Conservation (phyloP, 2,888 invertebrate species). For the Microplitis manilae region DNA sequence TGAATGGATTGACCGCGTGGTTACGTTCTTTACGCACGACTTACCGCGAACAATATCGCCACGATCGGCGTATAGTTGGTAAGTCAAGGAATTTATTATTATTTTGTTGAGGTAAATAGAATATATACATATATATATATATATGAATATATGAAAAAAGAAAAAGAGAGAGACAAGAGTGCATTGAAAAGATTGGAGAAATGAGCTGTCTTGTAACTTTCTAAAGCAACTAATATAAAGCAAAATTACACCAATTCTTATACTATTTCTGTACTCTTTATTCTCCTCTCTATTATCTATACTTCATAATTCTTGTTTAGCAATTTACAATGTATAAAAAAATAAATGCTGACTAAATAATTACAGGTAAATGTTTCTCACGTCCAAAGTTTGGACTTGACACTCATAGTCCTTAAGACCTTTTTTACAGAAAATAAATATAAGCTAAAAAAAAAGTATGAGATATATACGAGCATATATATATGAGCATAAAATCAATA, state of each 20-base stretch:
- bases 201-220: slow-evolving; percentile 32
- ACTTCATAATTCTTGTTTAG: background rate
- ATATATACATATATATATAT: background rate
- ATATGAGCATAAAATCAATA: too few relatives aligned
- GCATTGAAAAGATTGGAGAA: background rate
- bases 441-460: background rate
- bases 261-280: background rate
- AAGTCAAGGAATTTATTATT: slow-evolving; percentile 33
- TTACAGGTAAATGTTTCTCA: background rate
- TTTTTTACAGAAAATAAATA: background rate
- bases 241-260: slow-evolving; percentile 32
- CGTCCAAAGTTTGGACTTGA: background rate
- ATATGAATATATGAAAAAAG: background rate
- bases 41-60: slow-evolving; percentile 43
- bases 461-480: background rate
- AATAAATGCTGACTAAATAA: too few relatives aligned
- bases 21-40: slow-evolving; percentile 43
- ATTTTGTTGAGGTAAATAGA: slow-evolving; percentile 20
- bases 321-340: background rate
- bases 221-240: slow-evolving; percentile 34
- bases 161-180: background rate
- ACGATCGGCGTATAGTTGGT: slow-evolving; percentile 23
- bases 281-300: slow-evolving; percentile 11
- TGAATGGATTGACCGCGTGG: slow-evolving; percentile 31
- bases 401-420: background rate